Evolutionary conservation across 2,797 vertebrate species (phyloP).

Genomic region (Mormyrus hasselquistii): DNA sequence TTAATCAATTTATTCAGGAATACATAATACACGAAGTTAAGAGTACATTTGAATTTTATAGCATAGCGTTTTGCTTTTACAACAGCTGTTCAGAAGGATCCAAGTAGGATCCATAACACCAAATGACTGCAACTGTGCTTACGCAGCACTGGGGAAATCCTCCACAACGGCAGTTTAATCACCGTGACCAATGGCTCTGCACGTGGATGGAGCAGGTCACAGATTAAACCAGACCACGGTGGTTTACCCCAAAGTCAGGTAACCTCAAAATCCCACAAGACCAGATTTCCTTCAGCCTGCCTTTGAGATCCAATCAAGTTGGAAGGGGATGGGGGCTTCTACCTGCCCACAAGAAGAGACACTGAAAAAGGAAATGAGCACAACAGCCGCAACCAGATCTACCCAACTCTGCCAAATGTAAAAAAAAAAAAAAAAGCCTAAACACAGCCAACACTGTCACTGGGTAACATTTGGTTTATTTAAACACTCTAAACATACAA

Average conservation of each 20-base stretch:
- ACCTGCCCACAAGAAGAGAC: not conserved
- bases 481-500: not conserved
- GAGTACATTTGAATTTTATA: slow-evolving; percentile 74
- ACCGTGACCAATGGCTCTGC: not conserved
- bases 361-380: not conserved
- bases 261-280: not conserved
- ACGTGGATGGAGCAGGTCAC: not conserved
- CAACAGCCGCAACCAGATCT: not conserved
- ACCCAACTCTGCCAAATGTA: not conserved
- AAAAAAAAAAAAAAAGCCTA: not conserved
- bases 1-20: slow-evolving; percentile 72
- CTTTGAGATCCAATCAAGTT: not conserved
- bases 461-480: not conserved
- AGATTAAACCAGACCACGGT: not conserved
- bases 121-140: slow-evolving; percentile 21
- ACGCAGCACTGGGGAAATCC: slow-evolving; percentile 40
- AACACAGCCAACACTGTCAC: not conserved
- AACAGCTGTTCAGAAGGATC: slow-evolving; percentile 63
- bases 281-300: not conserved
- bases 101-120: slow-evolving; percentile 36
- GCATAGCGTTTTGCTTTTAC: slow-evolving; percentile 69
- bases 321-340: not conserved
- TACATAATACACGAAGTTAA: slow-evolving; percentile 65
- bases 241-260: not conserved
- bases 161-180: not conserved